phyloP scores from a whole-genome alignment of 2,797 vertebrate species.

The Poecilia picta region DNA sequence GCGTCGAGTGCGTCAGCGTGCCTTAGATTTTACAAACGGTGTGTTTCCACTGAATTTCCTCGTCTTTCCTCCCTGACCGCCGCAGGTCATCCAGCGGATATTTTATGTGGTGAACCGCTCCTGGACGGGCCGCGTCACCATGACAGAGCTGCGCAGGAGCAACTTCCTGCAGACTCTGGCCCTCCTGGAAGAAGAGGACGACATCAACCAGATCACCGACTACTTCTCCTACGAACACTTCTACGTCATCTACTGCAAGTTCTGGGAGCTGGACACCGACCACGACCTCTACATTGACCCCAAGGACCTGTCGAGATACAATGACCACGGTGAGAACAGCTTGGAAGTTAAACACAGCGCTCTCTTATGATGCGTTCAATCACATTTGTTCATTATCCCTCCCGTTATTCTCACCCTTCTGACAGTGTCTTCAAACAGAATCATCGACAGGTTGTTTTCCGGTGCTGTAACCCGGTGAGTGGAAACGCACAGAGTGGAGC shows the following conservation, averaged over 20 bases:
- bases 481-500: conserved; percentile 19
- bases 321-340: conserved; percentile 89
- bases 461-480: conserved; percentile 96
- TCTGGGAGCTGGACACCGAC: conserved; percentile 99
- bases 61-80: not conserved
- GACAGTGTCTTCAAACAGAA: conserved; percentile 94
- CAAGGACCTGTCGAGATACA: conserved; percentile 94
- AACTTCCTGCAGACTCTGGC: conserved; percentile 99
- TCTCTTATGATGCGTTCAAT: conserved; percentile 34
- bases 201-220: conserved; percentile 99
- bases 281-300: conserved; percentile 98
- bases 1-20: conserved; percentile 47
- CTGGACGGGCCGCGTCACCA: conserved; percentile 94
- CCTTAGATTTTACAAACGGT: not conserved
- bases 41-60: not conserved
- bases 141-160: conserved; percentile 94
- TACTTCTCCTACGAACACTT: conserved; percentile 99
- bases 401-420: conserved; percentile 39
- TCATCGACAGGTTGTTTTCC: conserved; percentile 96
- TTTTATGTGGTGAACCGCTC: conserved; percentile 98
- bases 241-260: conserved; percentile 99
- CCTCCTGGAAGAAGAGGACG: conserved; percentile 97
- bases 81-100: conserved; percentile 97
- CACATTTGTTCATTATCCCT: conserved; percentile 29
- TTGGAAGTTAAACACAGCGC: not conserved